Evolutionary conservation across 2,888 invertebrate genomes (phyloP).

Genomic region (Cephonodes hylas): DNA sequence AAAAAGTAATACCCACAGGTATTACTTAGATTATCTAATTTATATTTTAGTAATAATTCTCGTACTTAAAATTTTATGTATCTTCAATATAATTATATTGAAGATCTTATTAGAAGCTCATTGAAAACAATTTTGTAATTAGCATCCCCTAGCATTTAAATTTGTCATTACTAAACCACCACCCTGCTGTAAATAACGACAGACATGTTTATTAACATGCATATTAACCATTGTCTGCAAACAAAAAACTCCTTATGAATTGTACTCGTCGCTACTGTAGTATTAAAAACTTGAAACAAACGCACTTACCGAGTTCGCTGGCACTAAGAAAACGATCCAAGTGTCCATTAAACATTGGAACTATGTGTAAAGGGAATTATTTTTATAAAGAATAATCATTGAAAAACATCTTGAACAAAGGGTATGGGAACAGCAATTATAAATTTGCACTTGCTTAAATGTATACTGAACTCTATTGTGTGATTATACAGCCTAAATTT

Average conservation of each 20-base stretch:
- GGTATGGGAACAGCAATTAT: constrained; percentile 31
- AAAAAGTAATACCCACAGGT: too few relatives aligned
- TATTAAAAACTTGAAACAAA: neutral
- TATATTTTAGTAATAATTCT: too few relatives aligned
- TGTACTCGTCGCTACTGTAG: neutral
- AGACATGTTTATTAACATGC: neutral
- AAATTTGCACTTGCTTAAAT: constrained; percentile 4
- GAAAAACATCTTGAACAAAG: constrained; percentile 50
- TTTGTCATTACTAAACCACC: too few relatives aligned
- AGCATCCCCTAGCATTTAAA: too few relatives aligned
- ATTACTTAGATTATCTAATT: too few relatives aligned
- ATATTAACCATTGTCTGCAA: neutral
- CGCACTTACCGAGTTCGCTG: neutral
- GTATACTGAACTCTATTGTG: constrained; percentile 15
- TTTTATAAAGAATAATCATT: constrained; percentile 41
- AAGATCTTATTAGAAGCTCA: too few relatives aligned
- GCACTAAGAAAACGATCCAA: constrained; percentile 8
- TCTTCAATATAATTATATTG: too few relatives aligned
- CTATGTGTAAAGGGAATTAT: constrained; percentile 6
- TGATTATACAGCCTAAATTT: constrained; percentile 20
- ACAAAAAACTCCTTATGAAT: neutral
- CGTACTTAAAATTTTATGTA: too few relatives aligned
- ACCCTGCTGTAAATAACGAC: too few relatives aligned
- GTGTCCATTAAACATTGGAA: constrained; percentile 9
- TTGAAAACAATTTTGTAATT: too few relatives aligned